These are phyloP conservation scores for Meloidogyne exigua DNA, from an alignment of 1,140 invertebrate species.

Conservation along the genomic window DNA sequence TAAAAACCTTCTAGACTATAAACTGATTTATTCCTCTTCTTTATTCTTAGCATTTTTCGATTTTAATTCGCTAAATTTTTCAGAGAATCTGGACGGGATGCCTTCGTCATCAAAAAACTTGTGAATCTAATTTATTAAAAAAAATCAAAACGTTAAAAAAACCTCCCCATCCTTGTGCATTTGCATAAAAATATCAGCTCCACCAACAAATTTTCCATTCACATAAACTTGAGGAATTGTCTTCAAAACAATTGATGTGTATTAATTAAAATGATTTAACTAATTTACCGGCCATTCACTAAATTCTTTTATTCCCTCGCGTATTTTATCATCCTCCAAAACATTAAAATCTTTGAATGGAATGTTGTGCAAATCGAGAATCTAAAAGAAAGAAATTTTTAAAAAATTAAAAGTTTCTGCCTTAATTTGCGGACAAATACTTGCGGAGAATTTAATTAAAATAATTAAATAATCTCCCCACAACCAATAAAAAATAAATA, in stretches of 20 bases:
- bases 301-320: conserved; percentile 58
- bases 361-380: conserved; percentile 58
- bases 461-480: no score
- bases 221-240: conserved; percentile 63
- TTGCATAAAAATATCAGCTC: conserved; percentile 60
- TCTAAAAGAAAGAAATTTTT: conserved; percentile 29
- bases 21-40: background rate
- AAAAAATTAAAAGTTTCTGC: no score
- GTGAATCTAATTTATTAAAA: conserved; percentile 23
- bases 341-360: conserved; percentile 56
- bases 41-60: background rate
- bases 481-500: no score
- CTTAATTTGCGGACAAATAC: no score
- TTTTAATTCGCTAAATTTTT: conserved; percentile 12
- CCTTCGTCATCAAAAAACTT: conserved; percentile 41
- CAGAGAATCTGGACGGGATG: conserved; percentile 35
- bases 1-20: background rate
- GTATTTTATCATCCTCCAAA: conserved; percentile 52
- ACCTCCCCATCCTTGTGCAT: conserved; percentile 46
- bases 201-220: conserved; percentile 60
- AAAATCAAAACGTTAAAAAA: background rate
- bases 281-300: conserved; percentile 54
- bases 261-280: conserved; percentile 25
- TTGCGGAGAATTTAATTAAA: no score
- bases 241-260: conserved; percentile 11